Base-by-base conservation (phyloP, 2,888 invertebrate species). In the Listrodromus nycthemerus region DNA sequence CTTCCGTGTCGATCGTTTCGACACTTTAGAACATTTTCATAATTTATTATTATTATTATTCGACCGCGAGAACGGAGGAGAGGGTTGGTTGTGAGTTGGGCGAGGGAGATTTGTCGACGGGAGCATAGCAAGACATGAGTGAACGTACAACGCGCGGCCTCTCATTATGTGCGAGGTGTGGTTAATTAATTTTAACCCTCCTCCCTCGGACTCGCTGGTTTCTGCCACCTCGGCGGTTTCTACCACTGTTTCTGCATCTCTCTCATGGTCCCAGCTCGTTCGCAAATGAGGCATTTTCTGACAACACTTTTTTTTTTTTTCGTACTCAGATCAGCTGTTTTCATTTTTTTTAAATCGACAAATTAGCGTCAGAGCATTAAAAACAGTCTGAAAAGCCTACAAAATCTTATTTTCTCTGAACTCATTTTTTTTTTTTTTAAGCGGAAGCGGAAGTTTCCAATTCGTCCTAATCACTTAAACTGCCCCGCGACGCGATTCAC, bases 141-240 rank as follows among this genome's bases (percentile, higher is more conserved):
- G 30, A 69, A 45, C n/a, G 66, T 66, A n/a, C 70, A 70, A 24
- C 52, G 55, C n/a, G 7, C 24, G 27, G 21, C 41, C 65, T 21
- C 77, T 82, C 71, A 82, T 82, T 82, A 82, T 55, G 52, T 27
- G 37, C 21, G 52, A 71, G 52, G 45, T 63, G 77, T 45, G 82
- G 73, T 82, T 82, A 78, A 78, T 82, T 82, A 82, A 82, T 82
- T 82, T 63, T 55, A 37, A 5, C 37, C 37, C 37, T 8, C 37
- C 37, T 16, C 27, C 24, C 24, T 33, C 37, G 27, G 30, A 16
- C 8, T n/a, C 37, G 41, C 73, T 63, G 69, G 78, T 66, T 73
- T 74, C 76, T 48, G 24, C 30, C 55, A 24, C 7, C 8, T 45
- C 21, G 27, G 27, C 45, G 13, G 27, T 5, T 27, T 27, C 21